A percentile compares a stretch with the other conserved stretches of the same genome.
phyloP scores from a whole-genome alignment of 2,113 vertebrate species.

The Bujurquina vittata region DNA sequence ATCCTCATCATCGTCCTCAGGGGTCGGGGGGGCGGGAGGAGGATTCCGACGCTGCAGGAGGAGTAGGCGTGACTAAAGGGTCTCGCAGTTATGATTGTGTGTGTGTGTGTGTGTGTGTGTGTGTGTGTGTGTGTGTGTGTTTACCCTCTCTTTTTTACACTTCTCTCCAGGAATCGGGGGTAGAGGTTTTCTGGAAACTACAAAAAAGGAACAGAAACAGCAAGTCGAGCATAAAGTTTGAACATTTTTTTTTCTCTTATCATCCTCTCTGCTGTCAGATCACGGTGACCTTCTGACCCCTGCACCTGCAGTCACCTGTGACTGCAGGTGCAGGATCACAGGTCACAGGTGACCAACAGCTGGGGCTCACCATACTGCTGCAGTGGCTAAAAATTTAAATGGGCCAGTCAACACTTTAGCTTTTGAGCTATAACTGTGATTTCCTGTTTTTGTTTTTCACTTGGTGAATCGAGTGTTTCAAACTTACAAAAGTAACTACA shows the following conservation, averaged over 20 bases:
- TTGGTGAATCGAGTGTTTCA: background rate
- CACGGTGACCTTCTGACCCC: background rate
- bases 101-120: background rate
- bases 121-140: background rate
- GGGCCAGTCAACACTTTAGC: background rate
- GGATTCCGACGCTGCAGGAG: slow-evolving; percentile 21
- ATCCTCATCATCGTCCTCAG: background rate
- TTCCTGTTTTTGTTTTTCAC: slow-evolving; percentile 30
- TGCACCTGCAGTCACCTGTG: background rate
- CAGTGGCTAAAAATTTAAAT: background rate
- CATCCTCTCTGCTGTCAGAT: no score
- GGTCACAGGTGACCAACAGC: background rate
- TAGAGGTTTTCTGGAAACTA: slow-evolving; percentile 85
- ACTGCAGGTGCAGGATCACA: no score
- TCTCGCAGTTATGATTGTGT: background rate
- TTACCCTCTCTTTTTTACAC: slow-evolving; percentile 66
- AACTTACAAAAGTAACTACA: background rate
- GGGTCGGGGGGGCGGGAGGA: slow-evolving; percentile 69
- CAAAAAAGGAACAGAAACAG: slow-evolving; percentile 67
- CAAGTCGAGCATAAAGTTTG: background rate
- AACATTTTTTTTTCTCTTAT: background rate
- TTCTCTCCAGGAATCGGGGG: slow-evolving; percentile 83
- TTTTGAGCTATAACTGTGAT: background rate
- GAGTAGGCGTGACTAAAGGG: background rate
- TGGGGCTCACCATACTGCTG: background rate